Evolutionary conservation across 1,140 invertebrate species (phyloP).

Genomic region (Marisa cornuarietis): DNA sequence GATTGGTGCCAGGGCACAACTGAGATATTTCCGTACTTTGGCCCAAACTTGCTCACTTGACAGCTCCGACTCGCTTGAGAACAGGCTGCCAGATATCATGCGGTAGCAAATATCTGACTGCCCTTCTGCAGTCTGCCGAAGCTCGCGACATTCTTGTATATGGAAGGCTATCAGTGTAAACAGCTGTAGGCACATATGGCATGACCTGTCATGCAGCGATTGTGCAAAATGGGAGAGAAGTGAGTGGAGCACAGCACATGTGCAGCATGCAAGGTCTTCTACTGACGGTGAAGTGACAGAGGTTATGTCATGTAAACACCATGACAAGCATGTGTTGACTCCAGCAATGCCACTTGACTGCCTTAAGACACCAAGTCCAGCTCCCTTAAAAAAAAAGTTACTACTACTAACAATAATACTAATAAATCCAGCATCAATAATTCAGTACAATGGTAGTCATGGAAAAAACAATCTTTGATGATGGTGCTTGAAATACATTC

Average conservation of each 20-base stretch:
- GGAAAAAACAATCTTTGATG: too few species aligned
- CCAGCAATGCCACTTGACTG: constrained; percentile 8
- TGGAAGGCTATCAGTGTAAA: constrained; percentile 32
- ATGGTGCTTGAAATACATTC: too few species aligned
- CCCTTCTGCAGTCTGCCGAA: neutral
- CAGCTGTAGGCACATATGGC: constrained; percentile 28
- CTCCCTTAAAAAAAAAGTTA: neutral
- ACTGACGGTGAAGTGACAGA: constrained; percentile 1
- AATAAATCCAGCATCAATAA: too few species aligned
- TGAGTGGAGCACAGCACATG: constrained; percentile 26
- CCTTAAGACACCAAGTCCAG: neutral
- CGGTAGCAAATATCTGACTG: constrained; percentile 3
- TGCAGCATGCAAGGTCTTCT: constrained; percentile 22
- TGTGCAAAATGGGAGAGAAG: constrained; percentile 23
- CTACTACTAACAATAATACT: too few species aligned
- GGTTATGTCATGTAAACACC: constrained; percentile 14
- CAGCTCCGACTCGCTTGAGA: neutral
- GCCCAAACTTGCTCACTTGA: constrained; percentile 18
- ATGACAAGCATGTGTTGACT: neutral
- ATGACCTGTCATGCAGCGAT: constrained; percentile 9
- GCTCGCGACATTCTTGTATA: constrained; percentile 13
- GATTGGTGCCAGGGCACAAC: constrained; percentile 1
- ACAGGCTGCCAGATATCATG: constrained; percentile 1
- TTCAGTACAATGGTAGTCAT: too few species aligned
- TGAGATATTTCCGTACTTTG: constrained; percentile 20